Base-by-base conservation (phyloP, 2,888 invertebrate genomes). In the Hyles lineata region DNA sequence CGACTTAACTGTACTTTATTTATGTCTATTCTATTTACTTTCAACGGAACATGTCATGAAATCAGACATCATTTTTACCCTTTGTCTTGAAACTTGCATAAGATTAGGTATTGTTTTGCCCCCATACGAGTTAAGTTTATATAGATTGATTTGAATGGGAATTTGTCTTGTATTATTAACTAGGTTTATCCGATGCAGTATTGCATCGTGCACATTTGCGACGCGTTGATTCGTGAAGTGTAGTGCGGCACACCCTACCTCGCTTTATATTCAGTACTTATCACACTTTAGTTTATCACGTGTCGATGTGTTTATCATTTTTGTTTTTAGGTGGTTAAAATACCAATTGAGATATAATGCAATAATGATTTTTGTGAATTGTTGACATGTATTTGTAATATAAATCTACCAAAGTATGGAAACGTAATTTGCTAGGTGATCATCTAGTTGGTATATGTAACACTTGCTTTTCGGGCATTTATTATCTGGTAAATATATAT, bases 181-280 rank as follows among this genome's bases (percentile, higher is more conserved):
- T 43, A 43, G 1, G 43, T 43, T 43, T 43, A 43, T 43, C 11
- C 11, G 43, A 15, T 2, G 43, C 43, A n/a, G 55, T n/a, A 55
- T 8, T 15, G 19, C n/a, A 60, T 43, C 63, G 43, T 23, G 50
- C 67, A 67, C 21, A 43, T 35, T 11, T 63, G 21, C 1, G 19
- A 23, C 17, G 50, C 9, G 11, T 63, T 43, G 43, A 15, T 23
- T 74, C 52, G 76, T 73, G 62, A 71, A 70, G 72, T 74, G 75
- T 67, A 17, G 17, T 6, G 50, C 67, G 23, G 50, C 67, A 43
- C 63, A 21, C 21, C 4, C 23, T 50, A 80, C 83, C 78, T 85
- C 79, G 80, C 79, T 80, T 79, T 77, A 76, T 77, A 72, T 77
- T 78, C 81, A 80, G 85, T 87, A 87, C 85, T 87, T 89, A 85